phyloP scores from a whole-genome alignment of 1,140 invertebrate species.

The Zaprionus africanus region DNA sequence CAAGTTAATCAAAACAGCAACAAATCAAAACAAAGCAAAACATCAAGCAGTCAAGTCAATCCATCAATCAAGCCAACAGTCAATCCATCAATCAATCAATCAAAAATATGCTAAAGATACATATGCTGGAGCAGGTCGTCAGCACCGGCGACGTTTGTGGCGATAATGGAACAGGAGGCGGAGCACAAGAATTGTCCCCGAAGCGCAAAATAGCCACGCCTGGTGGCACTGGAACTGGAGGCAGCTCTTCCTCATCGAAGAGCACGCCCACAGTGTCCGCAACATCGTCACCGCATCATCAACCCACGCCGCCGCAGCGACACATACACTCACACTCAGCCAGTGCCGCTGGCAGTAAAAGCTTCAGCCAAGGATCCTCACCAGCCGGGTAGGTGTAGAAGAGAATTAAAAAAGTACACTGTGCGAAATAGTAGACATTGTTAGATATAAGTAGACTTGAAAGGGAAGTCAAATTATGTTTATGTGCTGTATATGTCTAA shows the following conservation, averaged over 20 bases:
- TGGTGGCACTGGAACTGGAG: constrained; percentile 20
- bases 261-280: constrained; percentile 73
- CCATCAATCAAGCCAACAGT: constrained; percentile 40
- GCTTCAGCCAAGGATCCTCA: constrained; percentile 78
- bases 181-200: constrained; percentile 63
- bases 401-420: background rate
- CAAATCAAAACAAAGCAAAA: constrained; percentile 24
- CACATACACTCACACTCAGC: constrained; percentile 56
- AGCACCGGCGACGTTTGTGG: constrained; percentile 64
- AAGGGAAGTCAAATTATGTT: too few relatives aligned
- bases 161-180: constrained; percentile 49
- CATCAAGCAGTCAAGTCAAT: constrained; percentile 14
- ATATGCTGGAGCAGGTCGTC: constrained; percentile 79
- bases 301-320: constrained; percentile 70
- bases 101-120: constrained; percentile 80
- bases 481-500: too few relatives aligned
- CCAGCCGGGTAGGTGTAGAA: constrained; percentile 72
- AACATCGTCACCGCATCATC: constrained; percentile 75
- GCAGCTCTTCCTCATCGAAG: constrained; percentile 63
- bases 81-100: constrained; percentile 52
- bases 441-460: too few relatives aligned
- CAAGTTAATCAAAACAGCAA: constrained; percentile 12
- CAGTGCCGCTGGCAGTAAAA: constrained; percentile 46
- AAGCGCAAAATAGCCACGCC: constrained; percentile 60
- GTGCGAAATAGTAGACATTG: background rate